phyloP scores from a whole-genome alignment of 2,888 invertebrate genomes.

The Pseudoips prasinana region DNA sequence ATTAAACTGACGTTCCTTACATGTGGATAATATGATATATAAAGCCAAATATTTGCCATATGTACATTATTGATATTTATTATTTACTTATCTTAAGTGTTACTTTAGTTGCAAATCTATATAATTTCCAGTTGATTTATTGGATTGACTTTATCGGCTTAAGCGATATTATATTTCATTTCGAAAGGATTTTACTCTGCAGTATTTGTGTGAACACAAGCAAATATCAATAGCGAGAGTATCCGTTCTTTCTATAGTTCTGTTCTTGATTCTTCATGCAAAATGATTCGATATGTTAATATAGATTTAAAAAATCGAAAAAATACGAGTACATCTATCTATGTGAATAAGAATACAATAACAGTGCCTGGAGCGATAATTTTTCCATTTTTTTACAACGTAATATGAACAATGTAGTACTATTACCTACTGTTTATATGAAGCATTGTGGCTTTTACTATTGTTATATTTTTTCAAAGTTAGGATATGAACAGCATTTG shows the following conservation, averaged over 20 bases:
- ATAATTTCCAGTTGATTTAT: conserved; percentile 40
- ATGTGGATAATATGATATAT: conserved; percentile 57
- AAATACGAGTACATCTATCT: conserved; percentile 12
- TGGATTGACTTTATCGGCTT: conserved; percentile 27
- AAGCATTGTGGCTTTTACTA: conserved; percentile 75
- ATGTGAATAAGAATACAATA: conserved; percentile 50
- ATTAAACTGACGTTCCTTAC: conserved; percentile 39
- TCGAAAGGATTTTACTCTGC: conserved; percentile 67
- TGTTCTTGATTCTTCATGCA: conserved; percentile 44
- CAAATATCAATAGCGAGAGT: conserved; percentile 74
- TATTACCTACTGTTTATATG: conserved; percentile 63
- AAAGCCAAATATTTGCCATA: conserved; percentile 81
- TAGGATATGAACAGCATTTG: conserved; percentile 74
- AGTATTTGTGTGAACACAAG: conserved; percentile 65
- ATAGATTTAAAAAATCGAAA: conserved; percentile 17
- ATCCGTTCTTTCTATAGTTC: conserved; percentile 48
- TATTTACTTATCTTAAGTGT: conserved; percentile 52
- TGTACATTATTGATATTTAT: conserved; percentile 73
- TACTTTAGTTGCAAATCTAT: conserved; percentile 53
- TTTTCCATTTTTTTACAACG: conserved; percentile 59
- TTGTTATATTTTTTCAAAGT: conserved; percentile 78
- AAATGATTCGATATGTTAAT: conserved; percentile 21
- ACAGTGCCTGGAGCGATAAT: conserved; percentile 72
- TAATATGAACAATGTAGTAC: conserved; percentile 54
- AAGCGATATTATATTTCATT: conserved; percentile 17